Evolutionary conservation across 2,797 vertebrate genomes (phyloP).

Genomic region (Picus viridis): DNA sequence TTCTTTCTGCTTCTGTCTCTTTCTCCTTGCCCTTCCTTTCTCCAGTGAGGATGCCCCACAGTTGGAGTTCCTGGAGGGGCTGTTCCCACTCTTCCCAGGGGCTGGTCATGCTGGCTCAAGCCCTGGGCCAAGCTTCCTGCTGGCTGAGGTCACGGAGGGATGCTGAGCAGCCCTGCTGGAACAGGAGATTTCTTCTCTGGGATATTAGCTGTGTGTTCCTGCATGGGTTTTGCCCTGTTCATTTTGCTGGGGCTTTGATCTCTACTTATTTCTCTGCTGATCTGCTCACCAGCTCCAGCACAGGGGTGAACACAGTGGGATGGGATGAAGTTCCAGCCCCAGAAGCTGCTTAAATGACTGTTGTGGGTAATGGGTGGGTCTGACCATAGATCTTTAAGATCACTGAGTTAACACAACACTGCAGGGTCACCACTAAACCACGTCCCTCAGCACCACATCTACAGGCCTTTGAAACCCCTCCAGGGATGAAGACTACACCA

Average conservation of each 20-base stretch:
- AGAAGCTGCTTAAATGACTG: not conserved
- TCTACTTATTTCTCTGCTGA: not conserved
- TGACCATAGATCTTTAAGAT: not conserved
- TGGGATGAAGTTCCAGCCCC: not conserved
- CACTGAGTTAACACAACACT: too few species aligned
- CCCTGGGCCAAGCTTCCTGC: fast-evolving
- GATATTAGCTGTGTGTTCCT: fast-evolving
- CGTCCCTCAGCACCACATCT: too few species aligned
- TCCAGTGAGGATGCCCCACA: not conserved
- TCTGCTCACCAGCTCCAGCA: not conserved
- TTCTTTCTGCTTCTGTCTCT: not conserved
- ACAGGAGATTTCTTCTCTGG: not conserved
- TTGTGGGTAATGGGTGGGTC: not conserved
- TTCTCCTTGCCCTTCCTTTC: not conserved
- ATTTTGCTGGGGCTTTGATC: not conserved
- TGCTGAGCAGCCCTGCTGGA: not conserved
- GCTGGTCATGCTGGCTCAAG: not conserved
- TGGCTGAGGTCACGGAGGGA: not conserved
- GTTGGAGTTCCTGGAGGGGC: fast-evolving
- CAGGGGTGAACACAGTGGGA: too few species aligned
- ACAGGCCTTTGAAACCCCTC: too few species aligned
- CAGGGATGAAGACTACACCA: too few species aligned
- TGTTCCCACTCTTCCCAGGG: fast-evolving
- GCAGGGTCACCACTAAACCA: too few species aligned
- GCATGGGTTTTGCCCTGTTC: not conserved